These are phyloP conservation scores for Chlorocebus sabaeus DNA, from an alignment of 2,113 vertebrate species.

Conservation along the genomic window DNA sequence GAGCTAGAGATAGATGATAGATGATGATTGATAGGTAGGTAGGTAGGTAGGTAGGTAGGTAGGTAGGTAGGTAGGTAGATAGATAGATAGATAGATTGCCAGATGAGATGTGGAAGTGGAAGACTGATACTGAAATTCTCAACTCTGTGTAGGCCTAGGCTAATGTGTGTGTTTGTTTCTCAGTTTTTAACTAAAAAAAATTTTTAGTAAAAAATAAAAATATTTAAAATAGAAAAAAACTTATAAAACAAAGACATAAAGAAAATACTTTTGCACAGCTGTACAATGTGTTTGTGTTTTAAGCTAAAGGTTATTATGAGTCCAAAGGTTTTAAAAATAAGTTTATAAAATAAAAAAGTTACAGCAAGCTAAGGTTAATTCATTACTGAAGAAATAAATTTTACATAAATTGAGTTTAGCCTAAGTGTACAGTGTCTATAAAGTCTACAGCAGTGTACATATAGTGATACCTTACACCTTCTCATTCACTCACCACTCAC, in stretches of 20 bases:
- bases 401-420: neutral
- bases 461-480: neutral
- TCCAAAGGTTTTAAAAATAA: neutral
- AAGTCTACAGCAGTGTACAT: neutral
- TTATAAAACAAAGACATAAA: neutral
- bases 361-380: neutral
- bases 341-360: neutral
- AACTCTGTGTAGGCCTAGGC: neutral
- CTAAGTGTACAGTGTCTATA: neutral
- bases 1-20: no score
- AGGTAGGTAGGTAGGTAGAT: no score
- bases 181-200: neutral
- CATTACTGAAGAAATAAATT: neutral
- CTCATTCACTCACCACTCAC: neutral
- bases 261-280: neutral
- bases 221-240: neutral
- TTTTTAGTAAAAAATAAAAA: neutral
- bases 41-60: no score
- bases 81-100: no score
- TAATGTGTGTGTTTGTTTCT: neutral
- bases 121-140: neutral
- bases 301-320: neutral
- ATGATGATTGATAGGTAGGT: no score
- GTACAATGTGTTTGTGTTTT: neutral
- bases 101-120: no score